Conservation (phyloP, 2,113 vertebrate species). For the Myiagra hebetior region DNA sequence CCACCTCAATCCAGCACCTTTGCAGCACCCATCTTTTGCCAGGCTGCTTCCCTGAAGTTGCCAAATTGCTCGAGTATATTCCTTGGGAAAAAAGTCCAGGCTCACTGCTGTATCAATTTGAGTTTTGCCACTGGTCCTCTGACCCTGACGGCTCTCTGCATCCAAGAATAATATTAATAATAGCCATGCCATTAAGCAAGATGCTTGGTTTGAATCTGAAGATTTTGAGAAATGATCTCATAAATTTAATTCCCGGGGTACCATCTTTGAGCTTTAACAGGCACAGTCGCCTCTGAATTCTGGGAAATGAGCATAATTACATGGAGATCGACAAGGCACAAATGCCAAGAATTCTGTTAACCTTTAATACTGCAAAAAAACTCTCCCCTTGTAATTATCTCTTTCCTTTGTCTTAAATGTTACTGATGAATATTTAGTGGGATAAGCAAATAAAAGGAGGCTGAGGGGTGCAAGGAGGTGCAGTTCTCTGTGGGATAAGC, state of each 20-base stretch:
- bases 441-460: conserved; percentile 71
- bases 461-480: conserved; percentile 27
- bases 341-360: conserved; percentile 85
- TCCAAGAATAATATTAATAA: conserved; percentile 76
- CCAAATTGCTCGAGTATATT: neutral
- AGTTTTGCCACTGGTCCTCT: conserved; percentile 38
- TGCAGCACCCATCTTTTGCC: neutral
- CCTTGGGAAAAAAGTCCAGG: neutral
- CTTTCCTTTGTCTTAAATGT: conserved; percentile 82
- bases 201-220: conserved; percentile 65
- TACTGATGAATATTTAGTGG: conserved; percentile 79
- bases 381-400: conserved; percentile 79
- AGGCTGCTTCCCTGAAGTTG: neutral
- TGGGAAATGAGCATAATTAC: conserved; percentile 83
- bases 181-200: conserved; percentile 65
- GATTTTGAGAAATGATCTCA: conserved; percentile 73
- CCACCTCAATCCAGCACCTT: neutral
- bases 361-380: conserved; percentile 80
- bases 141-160: conserved; percentile 23
- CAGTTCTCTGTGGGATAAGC: neutral
- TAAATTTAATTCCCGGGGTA: conserved; percentile 80
- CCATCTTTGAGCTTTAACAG: conserved; percentile 73
- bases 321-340: conserved; percentile 81
- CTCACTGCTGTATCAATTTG: neutral
- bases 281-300: conserved; percentile 76